These are phyloP conservation scores for Hoplostethus atlanticus DNA, from an alignment of 2,797 vertebrate genomes.

Conservation along the genomic window DNA sequence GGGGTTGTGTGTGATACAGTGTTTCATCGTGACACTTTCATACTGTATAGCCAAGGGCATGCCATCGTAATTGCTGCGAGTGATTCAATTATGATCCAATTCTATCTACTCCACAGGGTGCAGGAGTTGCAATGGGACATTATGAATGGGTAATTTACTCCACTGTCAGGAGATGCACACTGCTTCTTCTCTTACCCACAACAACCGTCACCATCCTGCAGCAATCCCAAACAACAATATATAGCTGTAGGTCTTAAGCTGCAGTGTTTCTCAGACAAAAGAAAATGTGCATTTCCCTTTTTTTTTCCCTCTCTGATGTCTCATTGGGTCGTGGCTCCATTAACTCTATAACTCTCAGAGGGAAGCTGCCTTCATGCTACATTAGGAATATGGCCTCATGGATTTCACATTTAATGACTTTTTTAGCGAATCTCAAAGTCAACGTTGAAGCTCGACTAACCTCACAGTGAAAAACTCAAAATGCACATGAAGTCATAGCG, in stretches of 20 bases:
- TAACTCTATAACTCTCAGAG: slow-evolving; percentile 68
- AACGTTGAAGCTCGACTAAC: slow-evolving; percentile 29
- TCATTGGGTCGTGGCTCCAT: slow-evolving; percentile 69
- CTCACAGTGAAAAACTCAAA: slow-evolving; percentile 10
- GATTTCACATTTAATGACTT: slow-evolving; percentile 70
- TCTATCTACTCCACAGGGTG: slow-evolving; percentile 66
- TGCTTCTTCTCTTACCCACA: slow-evolving; percentile 37
- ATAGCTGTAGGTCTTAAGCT: slow-evolving; percentile 20
- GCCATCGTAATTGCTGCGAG: slow-evolving; percentile 72
- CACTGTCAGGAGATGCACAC: slow-evolving; percentile 58
- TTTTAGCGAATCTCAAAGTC: slow-evolving; percentile 42
- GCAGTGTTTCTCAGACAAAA: slow-evolving; percentile 30
- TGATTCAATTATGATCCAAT: slow-evolving; percentile 80
- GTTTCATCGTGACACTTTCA: slow-evolving; percentile 47
- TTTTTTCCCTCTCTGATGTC: slow-evolving; percentile 34
- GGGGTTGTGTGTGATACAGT: slow-evolving; percentile 30
- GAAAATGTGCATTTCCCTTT: slow-evolving; percentile 39
- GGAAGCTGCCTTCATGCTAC: slow-evolving; percentile 68
- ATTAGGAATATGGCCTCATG: slow-evolving; percentile 67
- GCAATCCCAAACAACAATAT: slow-evolving; percentile 36
- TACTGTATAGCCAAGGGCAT: slow-evolving; percentile 69
- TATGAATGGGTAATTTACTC: slow-evolving; percentile 75
- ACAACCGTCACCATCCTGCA: slow-evolving; percentile 26
- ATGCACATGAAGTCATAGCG: slow-evolving; percentile 1
- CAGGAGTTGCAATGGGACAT: slow-evolving; percentile 62